Evolutionary conservation across 2,888 invertebrate genomes (phyloP).

Genomic region (Agrotis ipsilon): DNA sequence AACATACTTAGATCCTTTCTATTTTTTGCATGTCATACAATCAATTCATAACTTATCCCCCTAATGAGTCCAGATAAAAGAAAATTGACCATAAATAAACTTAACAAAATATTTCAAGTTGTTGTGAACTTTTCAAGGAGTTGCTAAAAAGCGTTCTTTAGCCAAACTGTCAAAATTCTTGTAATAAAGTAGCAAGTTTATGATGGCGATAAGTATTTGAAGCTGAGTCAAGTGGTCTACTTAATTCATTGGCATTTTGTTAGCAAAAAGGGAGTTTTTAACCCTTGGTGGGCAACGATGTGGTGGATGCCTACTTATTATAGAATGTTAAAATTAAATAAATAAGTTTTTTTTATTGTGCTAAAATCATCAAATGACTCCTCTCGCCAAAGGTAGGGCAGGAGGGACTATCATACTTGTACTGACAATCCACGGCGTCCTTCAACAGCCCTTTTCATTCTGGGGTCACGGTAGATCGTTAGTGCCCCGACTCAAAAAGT

Average conservation of each 20-base stretch:
- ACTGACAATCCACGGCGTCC: too few relatives aligned
- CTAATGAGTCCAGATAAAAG: constrained; percentile 29
- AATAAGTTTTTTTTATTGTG: too few relatives aligned
- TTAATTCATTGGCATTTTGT: constrained; percentile 43
- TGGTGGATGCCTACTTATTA: neutral
- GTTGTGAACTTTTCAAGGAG: constrained; percentile 24
- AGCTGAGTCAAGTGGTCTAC: constrained; percentile 66
- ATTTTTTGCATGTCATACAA: constrained; percentile 13
- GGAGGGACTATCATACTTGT: too few relatives aligned
- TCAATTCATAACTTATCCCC: constrained; percentile 36
- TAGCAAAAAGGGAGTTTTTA: constrained; percentile 34
- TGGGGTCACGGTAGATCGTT: too few relatives aligned
- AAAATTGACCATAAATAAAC: constrained; percentile 37
- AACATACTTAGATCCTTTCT: too few relatives aligned
- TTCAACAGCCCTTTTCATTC: too few relatives aligned
- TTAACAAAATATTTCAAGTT: constrained; percentile 50
- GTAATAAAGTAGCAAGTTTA: constrained; percentile 82
- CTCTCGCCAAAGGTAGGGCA: too few relatives aligned
- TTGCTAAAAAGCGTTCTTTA: constrained; percentile 53
- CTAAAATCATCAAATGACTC: too few relatives aligned
- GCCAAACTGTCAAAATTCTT: constrained; percentile 69
- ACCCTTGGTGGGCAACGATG: constrained; percentile 14
- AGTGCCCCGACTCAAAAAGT: too few relatives aligned
- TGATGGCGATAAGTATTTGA: constrained; percentile 55
- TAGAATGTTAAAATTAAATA: neutral